Conservation (phyloP, 1,140 invertebrate genomes). For the Scaptomyza graminum region DNA sequence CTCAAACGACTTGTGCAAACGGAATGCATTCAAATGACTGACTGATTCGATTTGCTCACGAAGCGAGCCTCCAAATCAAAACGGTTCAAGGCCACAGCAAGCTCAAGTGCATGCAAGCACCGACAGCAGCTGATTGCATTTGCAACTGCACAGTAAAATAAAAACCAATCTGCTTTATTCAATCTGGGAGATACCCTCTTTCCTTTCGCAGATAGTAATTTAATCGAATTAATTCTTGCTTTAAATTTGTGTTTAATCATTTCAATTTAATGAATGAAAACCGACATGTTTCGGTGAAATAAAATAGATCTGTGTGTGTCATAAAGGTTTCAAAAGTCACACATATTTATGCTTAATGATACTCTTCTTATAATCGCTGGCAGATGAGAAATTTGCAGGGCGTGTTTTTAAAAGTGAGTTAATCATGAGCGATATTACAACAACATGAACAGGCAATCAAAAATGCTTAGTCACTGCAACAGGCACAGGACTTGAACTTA, state of each 20-base stretch:
- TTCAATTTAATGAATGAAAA: too few species aligned
- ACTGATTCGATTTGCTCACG: constrained; percentile 17
- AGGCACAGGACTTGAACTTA: constrained; percentile 18
- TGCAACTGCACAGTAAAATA: too few species aligned
- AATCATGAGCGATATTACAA: constrained; percentile 4
- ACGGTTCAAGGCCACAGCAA: constrained; percentile 29
- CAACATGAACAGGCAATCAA: neutral
- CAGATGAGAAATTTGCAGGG: neutral
- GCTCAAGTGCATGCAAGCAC: constrained; percentile 7
- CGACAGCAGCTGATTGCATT: constrained; percentile 1
- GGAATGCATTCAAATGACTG: constrained; percentile 10
- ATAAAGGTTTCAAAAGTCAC: too few species aligned
- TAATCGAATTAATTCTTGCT: too few species aligned
- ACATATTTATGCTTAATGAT: too few species aligned
- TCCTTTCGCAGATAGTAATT: too few species aligned
- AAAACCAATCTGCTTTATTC: too few species aligned
- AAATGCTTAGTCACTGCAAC: neutral
- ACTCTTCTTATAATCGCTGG: too few species aligned
- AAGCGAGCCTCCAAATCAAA: constrained; percentile 12
- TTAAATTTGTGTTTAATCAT: too few species aligned
- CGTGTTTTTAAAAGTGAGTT: neutral
- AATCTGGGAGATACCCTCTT: too few species aligned
- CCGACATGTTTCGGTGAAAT: too few species aligned
- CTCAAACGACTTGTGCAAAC: constrained; percentile 2
- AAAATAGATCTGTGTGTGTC: too few species aligned